Base-by-base conservation (phyloP, 2,888 invertebrate genomes). In the Chaetoderma sp. region DNA sequence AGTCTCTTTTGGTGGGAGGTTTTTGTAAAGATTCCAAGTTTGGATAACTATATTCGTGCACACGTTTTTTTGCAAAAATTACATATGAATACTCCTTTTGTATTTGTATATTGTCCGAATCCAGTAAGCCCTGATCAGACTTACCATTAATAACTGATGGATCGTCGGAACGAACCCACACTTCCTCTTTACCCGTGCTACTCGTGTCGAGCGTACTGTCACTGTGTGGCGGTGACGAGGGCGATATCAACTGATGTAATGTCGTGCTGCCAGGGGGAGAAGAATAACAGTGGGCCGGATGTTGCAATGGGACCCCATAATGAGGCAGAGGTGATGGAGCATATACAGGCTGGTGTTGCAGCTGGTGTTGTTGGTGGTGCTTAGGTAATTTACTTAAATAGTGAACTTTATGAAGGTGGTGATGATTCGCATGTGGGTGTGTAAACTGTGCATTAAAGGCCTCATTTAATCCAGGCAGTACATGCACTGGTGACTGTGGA, bases 1-100 rank as follows among this genome's bases (percentile, higher is more conserved):
- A 77, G 70, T 83, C 82, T 50, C 80, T 73, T 65, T 79, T 79
- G 23, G 77, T 68, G 18, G 78, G 74, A 36, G 76, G 78, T 68
- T 79, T 78, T 42, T 76, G 77, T 50, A 82, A 70, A 21, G 84
- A 78, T 68, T 86, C 87, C 74, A 93, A 90, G 70, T 91, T 89
- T 0, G 95, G 94, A 87, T 96, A 95, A 77, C 93, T 92, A 88
- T 95, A 96, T 77, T 96, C 95, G 86, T 94, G 94, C 28, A 62
- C 71, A 62, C 72, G 76, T 60, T 73, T 77, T 70, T 77, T 78
- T 55, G 77, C 77, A 64, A 82, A 80, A 27, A 78, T 77, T 32
- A 80, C 81, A 70, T 80, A 81, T 5, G 79, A 78, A 25, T 50
- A 58, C 33, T 80, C 80, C 64, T 79, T 78, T 16, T 56, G 27